Evolutionary conservation across 2,888 invertebrate species (phyloP).

Genomic region (Hyalella azteca): DNA sequence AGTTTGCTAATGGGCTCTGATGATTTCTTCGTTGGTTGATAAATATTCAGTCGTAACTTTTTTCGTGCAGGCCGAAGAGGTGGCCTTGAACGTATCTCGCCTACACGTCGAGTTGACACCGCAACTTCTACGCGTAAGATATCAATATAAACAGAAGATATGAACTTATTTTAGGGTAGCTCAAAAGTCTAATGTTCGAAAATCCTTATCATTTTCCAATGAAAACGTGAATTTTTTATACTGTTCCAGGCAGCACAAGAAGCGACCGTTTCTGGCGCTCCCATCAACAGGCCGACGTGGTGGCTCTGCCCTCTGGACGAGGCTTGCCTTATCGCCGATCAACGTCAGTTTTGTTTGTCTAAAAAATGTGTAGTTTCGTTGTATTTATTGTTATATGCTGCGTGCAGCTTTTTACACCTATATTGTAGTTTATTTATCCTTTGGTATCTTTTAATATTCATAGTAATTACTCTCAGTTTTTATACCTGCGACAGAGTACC

Average conservation of each 20-base stretch:
- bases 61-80: slow-evolving; percentile 70
- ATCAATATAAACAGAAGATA: no score
- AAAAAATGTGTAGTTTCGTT: neutral
- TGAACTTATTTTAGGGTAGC: no score
- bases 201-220: no score
- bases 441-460: no score
- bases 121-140: slow-evolving; percentile 64
- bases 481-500: slow-evolving; percentile 74
- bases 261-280: slow-evolving; percentile 63
- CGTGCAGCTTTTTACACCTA: neutral
- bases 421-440: neutral
- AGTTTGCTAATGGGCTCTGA: no score
- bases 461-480: no score
- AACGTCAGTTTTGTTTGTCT: slow-evolving; percentile 62
- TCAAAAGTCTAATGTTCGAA: no score
- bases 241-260: slow-evolving; percentile 12
- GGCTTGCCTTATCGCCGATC: slow-evolving; percentile 66
- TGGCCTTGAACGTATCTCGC: slow-evolving; percentile 71
- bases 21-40: no score
- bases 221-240: neutral
- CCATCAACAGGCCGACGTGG: slow-evolving; percentile 84
- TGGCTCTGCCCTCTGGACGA: slow-evolving; percentile 77
- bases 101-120: slow-evolving; percentile 71
- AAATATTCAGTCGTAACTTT: no score
- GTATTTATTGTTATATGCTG: neutral